Base-by-base conservation (phyloP, 2,113 vertebrate species). In the Falcunculus frontatus region DNA sequence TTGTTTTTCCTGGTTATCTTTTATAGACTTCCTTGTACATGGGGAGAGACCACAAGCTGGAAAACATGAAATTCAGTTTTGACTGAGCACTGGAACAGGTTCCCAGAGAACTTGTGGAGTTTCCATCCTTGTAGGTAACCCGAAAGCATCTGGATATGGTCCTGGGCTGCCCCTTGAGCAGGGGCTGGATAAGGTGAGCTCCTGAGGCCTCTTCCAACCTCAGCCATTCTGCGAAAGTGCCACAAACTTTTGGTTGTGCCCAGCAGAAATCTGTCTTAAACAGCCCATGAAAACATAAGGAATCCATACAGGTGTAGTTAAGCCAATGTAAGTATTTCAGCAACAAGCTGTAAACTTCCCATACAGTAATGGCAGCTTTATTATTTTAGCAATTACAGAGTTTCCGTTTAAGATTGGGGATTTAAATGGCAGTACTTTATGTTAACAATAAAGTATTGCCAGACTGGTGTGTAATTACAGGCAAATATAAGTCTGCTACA, bases 361-460 rank as follows among this genome's bases (percentile, higher is more conserved):
- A 9, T 84, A 46, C 73, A 76, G 50, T 73, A 94, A 95, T 73
- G 52, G 80, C 79, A 95, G 65, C 69, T 93, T 95, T 89, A 90
- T 93, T 95, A 92, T 93, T 96, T 93, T 82, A 62, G 80, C 86
- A 90, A 87, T 95, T 92, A 90, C 52, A 29, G 73, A 86, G 88
- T 90, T 95, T 69, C 41, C 20, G 62, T 81, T 62, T 65, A 84
- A 84, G 76, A 60, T 21, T 42, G 69, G 73, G 57, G 65, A 76
- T 92, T 95, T 92, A 96, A 96, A 92, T 80, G 68, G 86, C 86
- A 89, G 47, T 89, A 65, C 69, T 94, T 96, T 73, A 87, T 93
- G 80, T 90, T 95, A 96, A 92, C 90, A 96, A 89, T 90, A 87
- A 94, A 93, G 60, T 89, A 95, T 94, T 89, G 89, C 95, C 86